A percentile compares a stretch with the other conserved stretches of the same genome.
phyloP scores from a whole-genome alignment of 2,888 invertebrate genomes.

The Camptogramma bilineatum region DNA sequence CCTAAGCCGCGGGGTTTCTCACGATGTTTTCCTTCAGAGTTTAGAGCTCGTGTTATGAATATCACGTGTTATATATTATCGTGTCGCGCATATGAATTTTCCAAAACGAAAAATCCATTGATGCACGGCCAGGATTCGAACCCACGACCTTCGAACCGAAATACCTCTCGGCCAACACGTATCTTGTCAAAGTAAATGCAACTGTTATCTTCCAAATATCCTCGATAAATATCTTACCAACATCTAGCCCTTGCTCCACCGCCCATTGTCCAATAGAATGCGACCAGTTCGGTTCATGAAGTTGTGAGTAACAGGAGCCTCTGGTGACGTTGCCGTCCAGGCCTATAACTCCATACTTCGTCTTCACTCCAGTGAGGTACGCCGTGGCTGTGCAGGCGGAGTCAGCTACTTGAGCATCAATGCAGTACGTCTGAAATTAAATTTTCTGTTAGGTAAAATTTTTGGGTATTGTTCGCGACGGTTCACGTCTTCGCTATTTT shows the following conservation, averaged over 20 bases:
- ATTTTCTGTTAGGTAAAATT: background rate
- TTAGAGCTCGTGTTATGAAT: no score
- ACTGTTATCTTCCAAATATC: background rate
- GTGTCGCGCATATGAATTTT: no score
- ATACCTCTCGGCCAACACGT: no score
- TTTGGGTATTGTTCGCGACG: no score
- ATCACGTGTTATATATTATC: no score
- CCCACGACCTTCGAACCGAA: no score
- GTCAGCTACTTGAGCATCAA: constrained; percentile 89
- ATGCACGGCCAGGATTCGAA: no score
- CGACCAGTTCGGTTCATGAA: constrained; percentile 85
- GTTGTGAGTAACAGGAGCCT: constrained; percentile 87
- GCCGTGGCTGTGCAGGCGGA: constrained; percentile 91
- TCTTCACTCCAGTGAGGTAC: constrained; percentile 89
- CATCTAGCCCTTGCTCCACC: constrained; percentile 78
- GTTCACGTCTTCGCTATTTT: no score
- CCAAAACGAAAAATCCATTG: no score
- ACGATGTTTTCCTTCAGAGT: no score
- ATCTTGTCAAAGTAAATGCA: no score
- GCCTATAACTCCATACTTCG: constrained; percentile 88
- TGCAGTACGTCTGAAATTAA: constrained; percentile 84
- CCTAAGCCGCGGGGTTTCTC: no score
- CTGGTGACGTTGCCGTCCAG: constrained; percentile 88
- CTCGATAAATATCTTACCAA: constrained; percentile 62
- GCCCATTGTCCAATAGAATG: constrained; percentile 89